Evolutionary conservation across 2,113 vertebrate species (phyloP), one percentile per base, ranked within the genome.

Genomic region (Macrotus californicus): DNA sequence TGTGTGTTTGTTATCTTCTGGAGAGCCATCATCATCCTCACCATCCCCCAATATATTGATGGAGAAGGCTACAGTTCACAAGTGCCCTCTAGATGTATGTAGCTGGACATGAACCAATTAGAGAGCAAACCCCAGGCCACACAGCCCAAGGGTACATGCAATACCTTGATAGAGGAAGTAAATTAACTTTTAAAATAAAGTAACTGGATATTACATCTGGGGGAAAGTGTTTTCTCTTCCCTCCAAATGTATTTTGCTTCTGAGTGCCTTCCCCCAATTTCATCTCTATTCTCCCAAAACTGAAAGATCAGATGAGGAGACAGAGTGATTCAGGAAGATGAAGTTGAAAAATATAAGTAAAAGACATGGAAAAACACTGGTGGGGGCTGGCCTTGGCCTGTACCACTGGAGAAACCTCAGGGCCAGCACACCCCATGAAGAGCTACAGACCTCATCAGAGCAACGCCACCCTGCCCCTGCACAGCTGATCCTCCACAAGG

Each of bases 261-360:
- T 59, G 18, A 52, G 36, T 22, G 16, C 46, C 52, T 89, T 82
- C 50, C 36, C 22, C 59, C 82, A 48, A 59, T 36, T 12, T 66
- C 79, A 67, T 82, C 69, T 75, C 92, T 89, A 61, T 3, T 73
- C 43, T 5, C 16, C 50, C 41, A 43, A 84, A 73, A 83, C 10
- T 31, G 59, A 72, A 91, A 96, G 70, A n/a, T 76, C 79, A 83
- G 43, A 86, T 52, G 43, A 89, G 52, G n/a, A 88, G 36, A 89
- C 12, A 94, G 48, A 85, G 22, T 15, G 24, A 36, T n/a, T 93
- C 24, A 21, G 46, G 41, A 66, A 94, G 52, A 61, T 7, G 2
- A 59, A 56, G 34, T 48, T 31, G 46, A 85, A 72, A 39, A 92
- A 67, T 56, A 80, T 34, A 73, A 91, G 93, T 69, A 80, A 80